Evolutionary conservation across 2,888 invertebrate species (phyloP).

Genomic region (Lasioglossum zephyrum): DNA sequence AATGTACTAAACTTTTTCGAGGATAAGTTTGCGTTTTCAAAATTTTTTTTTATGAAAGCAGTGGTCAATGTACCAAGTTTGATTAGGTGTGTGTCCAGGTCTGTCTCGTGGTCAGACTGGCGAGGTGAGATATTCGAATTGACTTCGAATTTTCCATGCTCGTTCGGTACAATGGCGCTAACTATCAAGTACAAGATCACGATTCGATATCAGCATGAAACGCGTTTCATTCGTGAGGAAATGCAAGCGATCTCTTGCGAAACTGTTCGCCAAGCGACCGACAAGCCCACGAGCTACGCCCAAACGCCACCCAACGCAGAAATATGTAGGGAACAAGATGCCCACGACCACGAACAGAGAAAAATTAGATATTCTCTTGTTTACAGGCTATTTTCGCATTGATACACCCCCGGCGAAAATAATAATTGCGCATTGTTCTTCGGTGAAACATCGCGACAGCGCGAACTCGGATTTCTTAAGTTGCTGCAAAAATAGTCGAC

Average conservation of each 20-base stretch:
- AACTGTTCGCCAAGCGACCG: slow-evolving; percentile 51
- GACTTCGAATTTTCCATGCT: neutral
- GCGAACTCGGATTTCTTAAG: neutral
- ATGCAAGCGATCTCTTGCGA: slow-evolving; percentile 56
- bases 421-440: neutral
- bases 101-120: neutral
- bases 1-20: too few relatives aligned
- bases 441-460: neutral
- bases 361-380: neutral
- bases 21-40: neutral
- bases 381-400: neutral
- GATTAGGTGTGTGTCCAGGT: neutral
- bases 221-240: slow-evolving; percentile 40
- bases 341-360: slow-evolving; percentile 2
- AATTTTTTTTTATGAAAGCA: neutral
- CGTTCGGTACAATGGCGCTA: slow-evolving; percentile 1
- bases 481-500: too few relatives aligned
- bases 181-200: neutral
- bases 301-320: slow-evolving; percentile 39
- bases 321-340: slow-evolving; percentile 21
- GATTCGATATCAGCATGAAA: neutral
- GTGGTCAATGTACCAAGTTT: neutral
- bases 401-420: neutral
- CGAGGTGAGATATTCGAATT: neutral
- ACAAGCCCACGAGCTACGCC: slow-evolving; percentile 49